A percentile compares a stretch with the other conserved stretches of the same genome.
phyloP scores from a whole-genome alignment of 2,797 vertebrate genomes.

The Microcaecilia unicolor region DNA sequence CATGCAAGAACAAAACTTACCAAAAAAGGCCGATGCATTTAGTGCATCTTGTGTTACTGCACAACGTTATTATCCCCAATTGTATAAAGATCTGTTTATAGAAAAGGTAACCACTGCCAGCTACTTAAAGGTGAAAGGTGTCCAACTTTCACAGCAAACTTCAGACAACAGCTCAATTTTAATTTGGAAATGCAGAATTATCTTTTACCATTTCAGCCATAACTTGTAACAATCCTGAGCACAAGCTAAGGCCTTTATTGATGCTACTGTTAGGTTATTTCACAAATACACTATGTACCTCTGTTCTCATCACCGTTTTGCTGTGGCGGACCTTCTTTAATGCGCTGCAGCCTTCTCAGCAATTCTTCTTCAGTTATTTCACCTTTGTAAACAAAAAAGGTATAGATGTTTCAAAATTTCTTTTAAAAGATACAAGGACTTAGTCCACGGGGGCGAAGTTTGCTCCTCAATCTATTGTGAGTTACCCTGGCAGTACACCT shows the following conservation, averaged over 20 bases:
- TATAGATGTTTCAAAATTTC: no score
- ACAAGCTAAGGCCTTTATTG: constrained; percentile 28
- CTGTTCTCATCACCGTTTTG: constrained; percentile 71
- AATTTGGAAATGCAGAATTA: constrained; percentile 19
- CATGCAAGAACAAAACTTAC: no score
- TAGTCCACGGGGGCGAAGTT: no score
- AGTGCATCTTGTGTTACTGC: no score
- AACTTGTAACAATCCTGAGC: constrained; percentile 32
- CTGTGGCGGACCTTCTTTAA: constrained; percentile 85
- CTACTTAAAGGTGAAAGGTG: constrained; percentile 11
- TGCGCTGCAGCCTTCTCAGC: constrained; percentile 87
- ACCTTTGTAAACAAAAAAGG: constrained; percentile 62
- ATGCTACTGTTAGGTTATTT: constrained; percentile 31
- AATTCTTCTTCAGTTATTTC: constrained; percentile 95
- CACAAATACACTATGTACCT: constrained; percentile 61
- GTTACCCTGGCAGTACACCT: no score
- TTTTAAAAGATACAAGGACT: no score
- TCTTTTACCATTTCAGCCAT: constrained; percentile 39
- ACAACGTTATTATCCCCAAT: neutral
- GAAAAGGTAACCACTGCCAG: neutral
- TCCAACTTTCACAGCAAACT: constrained; percentile 24
- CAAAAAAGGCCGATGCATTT: no score
- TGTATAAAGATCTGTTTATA: neutral
- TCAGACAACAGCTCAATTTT: constrained; percentile 7
- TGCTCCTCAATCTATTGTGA: no score